Base-by-base conservation (phyloP, 2,888 invertebrate species). In the Dorcus hopei region DNA sequence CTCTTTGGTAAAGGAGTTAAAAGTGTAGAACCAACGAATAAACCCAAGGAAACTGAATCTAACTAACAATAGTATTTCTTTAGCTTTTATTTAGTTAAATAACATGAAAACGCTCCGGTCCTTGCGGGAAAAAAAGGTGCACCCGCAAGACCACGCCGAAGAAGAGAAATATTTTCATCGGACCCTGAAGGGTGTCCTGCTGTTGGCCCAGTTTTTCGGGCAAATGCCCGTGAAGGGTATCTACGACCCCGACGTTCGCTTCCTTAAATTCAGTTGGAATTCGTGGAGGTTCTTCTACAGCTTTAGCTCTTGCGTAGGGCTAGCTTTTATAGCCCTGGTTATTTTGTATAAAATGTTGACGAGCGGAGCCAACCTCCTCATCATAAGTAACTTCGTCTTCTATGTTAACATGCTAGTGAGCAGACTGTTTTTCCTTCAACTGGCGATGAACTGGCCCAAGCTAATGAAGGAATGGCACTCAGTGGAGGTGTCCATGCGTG, bases 371-470 rank as follows among this genome's bases (percentile, higher is more conserved):
- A 52, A 63, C 41, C 38, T 63, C 8, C 61, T 59, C 23, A 19
- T 49, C 33, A 38, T 49, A 33, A 38, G 49, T 3, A 75, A 74
- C 57, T 68, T 81, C 2, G 74, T 86, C 60, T 87, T 87, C 72
- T 85, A 83, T 59, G 79, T 77, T 0, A 83, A 84, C 51, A 80
- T 81, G 0, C 65, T 84, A 1, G 61, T 83, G 1, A 82, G 85
- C 0, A 73, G 82, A 2, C 43, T 83, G 1, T 67, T 85, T 1
- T 84, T 84, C 38, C 76, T 85, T 65, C 80, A 76, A 58, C 65
- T 82, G 39, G 80, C 81, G 0, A 73, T 67, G 49, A 68, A 74
- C 33, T 83, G 82, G 82, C 81, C 81, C 1, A 65, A 65, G 26
- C 69, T 82, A 11, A 73, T 76, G 53, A 58, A 69, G 33, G 71